phyloP scores from a whole-genome alignment of 2,797 vertebrate genomes.

The Thunnus albacares region DNA sequence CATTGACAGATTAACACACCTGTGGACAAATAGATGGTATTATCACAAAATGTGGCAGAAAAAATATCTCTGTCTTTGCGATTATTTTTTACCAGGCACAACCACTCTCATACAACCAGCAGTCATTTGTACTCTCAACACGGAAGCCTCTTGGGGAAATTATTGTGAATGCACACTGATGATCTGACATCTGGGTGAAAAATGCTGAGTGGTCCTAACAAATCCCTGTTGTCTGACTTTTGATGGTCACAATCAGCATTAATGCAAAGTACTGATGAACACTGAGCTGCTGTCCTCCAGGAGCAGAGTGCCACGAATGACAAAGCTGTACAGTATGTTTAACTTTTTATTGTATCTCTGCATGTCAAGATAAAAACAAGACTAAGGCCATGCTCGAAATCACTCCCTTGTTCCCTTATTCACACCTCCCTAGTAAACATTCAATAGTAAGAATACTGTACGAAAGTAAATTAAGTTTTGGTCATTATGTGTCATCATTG shows the following conservation, averaged over 20 bases:
- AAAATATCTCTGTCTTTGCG: not conserved
- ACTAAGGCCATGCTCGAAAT: not conserved
- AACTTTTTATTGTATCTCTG: not conserved
- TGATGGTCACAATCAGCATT: constrained; percentile 48
- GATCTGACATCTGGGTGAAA: constrained; percentile 54
- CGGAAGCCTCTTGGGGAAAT: constrained; percentile 34
- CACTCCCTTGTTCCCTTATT: not conserved
- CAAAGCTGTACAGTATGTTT: not conserved
- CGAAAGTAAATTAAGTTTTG: not conserved
- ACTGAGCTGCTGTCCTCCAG: constrained; percentile 12
- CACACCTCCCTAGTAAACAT: not conserved
- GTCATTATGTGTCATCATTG: not conserved
- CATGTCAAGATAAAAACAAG: constrained; percentile 1
- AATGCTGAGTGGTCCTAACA: constrained; percentile 51
- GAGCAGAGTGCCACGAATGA: constrained; percentile 6
- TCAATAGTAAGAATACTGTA: not conserved
- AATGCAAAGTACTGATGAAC: constrained; percentile 31
- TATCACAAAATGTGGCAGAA: constrained; percentile 2
- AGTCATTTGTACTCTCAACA: constrained; percentile 33
- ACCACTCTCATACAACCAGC: constrained; percentile 15
- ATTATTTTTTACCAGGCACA: constrained; percentile 2
- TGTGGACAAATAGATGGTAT: not conserved
- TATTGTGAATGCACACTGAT: constrained; percentile 46
- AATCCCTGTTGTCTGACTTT: constrained; percentile 57
- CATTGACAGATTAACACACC: constrained; percentile 16